Conservation (phyloP, 2,797 vertebrate species). For the Brachymystax lenok region DNA sequence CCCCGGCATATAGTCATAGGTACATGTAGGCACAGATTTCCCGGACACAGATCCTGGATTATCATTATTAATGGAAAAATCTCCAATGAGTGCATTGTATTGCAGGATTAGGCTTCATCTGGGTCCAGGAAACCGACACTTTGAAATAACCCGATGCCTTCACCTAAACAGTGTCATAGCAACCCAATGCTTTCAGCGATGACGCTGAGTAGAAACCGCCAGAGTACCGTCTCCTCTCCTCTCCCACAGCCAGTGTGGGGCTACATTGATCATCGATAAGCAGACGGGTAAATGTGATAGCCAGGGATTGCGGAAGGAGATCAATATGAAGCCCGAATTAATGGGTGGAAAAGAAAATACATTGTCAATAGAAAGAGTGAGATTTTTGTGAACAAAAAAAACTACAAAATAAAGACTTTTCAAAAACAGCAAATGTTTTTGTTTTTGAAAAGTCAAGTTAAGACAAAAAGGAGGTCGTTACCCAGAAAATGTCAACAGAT, state of each 20-base stretch:
- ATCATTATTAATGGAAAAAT: background rate
- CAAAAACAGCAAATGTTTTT: background rate
- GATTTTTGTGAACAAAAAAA: background rate
- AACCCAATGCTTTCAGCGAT: background rate
- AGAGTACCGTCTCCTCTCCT: slow-evolving; percentile 42
- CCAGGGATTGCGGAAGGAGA: slow-evolving; percentile 72
- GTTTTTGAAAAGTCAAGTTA: background rate
- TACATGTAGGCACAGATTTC: too few species aligned
- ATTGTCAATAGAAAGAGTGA: background rate
- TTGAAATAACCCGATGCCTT: too few species aligned
- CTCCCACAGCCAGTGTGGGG: slow-evolving; percentile 35
- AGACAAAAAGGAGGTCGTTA: slow-evolving; percentile 8
- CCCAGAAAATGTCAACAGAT: slow-evolving; percentile 18
- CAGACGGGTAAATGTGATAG: slow-evolving; percentile 77
- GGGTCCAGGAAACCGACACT: background rate
- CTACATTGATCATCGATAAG: slow-evolving; percentile 73
- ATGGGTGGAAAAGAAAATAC: slow-evolving; percentile 27
- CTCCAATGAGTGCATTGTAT: too few species aligned
- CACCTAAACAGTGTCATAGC: background rate
- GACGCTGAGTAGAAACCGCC: slow-evolving; percentile 27
- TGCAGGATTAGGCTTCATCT: background rate
- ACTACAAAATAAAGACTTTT: background rate
- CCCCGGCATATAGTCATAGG: too few species aligned
- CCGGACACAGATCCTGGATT: too few species aligned
- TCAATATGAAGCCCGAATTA: slow-evolving; percentile 63